A percentile compares a stretch with the other conserved stretches of the same genome.
Evolutionary conservation across 2,797 vertebrate genomes (phyloP).

Genomic region (Tolypeutes matacus): DNA sequence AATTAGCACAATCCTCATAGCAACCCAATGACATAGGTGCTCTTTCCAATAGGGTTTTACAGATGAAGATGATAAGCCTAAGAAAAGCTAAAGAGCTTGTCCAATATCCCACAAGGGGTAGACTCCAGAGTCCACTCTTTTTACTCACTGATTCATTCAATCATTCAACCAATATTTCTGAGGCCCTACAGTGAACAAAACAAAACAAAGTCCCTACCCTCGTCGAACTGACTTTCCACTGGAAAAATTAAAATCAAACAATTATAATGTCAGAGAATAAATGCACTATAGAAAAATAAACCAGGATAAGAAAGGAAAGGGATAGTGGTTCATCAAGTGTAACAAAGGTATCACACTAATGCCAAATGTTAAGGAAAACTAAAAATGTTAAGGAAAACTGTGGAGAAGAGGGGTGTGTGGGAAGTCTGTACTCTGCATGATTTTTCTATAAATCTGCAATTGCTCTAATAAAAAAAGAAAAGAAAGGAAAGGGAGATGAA

Average conservation of each 20-base stretch:
- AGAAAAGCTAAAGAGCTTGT: slow-evolving; percentile 10
- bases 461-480: not conserved
- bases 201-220: not conserved
- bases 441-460: no score
- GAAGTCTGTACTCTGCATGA: no score
- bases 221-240: not conserved
- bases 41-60: not conserved
- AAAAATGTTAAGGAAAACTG: no score
- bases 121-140: not conserved
- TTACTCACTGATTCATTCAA: not conserved
- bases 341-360: no score
- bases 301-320: not conserved
- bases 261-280: not conserved
- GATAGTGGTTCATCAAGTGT: no score
- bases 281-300: not conserved
- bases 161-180: not conserved
- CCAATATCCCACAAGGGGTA: not conserved
- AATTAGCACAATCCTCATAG: not conserved
- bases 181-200: not conserved
- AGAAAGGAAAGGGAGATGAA: not conserved
- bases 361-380: no score
- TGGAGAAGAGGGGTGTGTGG: no score
- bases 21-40: not conserved
- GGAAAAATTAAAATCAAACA: not conserved
- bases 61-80: not conserved